Base-by-base conservation (phyloP, 1,140 invertebrate species). In the Drosophila kanapiae region DNA sequence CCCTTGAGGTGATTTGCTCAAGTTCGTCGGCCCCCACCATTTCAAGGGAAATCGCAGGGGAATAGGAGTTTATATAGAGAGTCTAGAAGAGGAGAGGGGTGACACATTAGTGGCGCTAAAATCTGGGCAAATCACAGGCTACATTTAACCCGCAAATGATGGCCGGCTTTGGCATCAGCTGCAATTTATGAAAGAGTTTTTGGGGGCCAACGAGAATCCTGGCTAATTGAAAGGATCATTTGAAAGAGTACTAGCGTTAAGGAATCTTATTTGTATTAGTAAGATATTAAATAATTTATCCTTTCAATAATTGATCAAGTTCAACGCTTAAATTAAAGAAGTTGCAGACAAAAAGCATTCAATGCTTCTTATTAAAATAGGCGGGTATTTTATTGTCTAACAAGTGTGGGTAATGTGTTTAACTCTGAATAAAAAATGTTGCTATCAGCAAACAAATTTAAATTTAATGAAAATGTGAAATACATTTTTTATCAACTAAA, bases 121-220 rank as follows among this genome's bases (percentile, higher is more conserved):
- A 83, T 88, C 77, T 90, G 49, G 42, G 61, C 81, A 79, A 90
- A 90, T 90, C 81, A 90, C 82, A 90, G 84, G 85, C 85, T 82
- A 82, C 85, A 90, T 90, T 90, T 90, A 88, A 71, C 56, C 51
- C 70, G 61, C 80, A 87, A 87, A 80, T 88, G 80, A 86, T 86
- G 79, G 83, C 75, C 83, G 60, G 82, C 75, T 86, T 81, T 87
- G 62, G 63, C 48, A 77, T 68, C 65, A 59, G 53, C 49, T 70
- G 58, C 51, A 63, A 78, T 77, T 77, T 77, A 77, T 77, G 75
- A 78, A 78, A 78, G 75, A 70, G 64, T 78, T 47, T 49, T 31
- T 4, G 27, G 35, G 27, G 47, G 38, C 29, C 31, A 53, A 33
- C 8, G 10, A 5, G 51, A 67, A 35, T 16, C 16, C 18, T 18